phyloP scores from a whole-genome alignment of 2,888 invertebrate genomes.

The Deilephila elpenor region DNA sequence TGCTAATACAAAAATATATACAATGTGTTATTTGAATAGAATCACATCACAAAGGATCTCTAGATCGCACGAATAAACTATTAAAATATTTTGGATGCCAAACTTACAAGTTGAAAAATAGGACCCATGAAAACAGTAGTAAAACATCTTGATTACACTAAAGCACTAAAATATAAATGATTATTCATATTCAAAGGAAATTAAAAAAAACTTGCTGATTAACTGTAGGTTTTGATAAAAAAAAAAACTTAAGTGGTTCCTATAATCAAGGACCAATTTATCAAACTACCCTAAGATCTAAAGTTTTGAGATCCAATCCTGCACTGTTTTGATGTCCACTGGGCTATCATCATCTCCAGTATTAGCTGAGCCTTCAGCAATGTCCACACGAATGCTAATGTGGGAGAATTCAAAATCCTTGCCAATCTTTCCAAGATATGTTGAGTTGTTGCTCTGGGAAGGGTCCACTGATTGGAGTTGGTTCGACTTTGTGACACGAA shows the following conservation, averaged over 20 bases:
- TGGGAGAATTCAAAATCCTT: conserved; percentile 94
- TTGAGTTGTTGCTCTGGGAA: conserved; percentile 83
- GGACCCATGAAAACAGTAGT: background rate
- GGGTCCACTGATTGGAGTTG: conserved; percentile 91
- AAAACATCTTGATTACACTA: background rate
- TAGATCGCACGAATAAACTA: background rate
- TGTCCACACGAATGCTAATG: conserved; percentile 87
- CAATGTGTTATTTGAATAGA: background rate
- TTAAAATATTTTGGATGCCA: background rate
- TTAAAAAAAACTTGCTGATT: background rate
- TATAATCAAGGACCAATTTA: no score
- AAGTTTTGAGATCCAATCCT: conserved; percentile 89
- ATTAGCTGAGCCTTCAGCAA: conserved; percentile 87
- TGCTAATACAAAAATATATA: conserved; percentile 6
- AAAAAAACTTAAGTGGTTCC: conserved; percentile 25
- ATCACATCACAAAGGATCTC: background rate
- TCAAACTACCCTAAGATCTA: conserved; percentile 44
- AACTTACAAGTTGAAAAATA: no score
- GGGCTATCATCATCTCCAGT: conserved; percentile 84
- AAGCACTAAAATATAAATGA: background rate
- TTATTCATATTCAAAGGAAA: background rate
- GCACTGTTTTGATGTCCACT: conserved; percentile 86
- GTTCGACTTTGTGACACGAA: conserved; percentile 92
- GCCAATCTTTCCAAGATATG: conserved; percentile 90
- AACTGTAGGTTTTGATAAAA: background rate